A percentile compares a stretch with the other conserved stretches of the same genome.
Evolutionary conservation across 64 coral and sea anemone species (phyloP).

Genomic region (Porites australiensis): DNA sequence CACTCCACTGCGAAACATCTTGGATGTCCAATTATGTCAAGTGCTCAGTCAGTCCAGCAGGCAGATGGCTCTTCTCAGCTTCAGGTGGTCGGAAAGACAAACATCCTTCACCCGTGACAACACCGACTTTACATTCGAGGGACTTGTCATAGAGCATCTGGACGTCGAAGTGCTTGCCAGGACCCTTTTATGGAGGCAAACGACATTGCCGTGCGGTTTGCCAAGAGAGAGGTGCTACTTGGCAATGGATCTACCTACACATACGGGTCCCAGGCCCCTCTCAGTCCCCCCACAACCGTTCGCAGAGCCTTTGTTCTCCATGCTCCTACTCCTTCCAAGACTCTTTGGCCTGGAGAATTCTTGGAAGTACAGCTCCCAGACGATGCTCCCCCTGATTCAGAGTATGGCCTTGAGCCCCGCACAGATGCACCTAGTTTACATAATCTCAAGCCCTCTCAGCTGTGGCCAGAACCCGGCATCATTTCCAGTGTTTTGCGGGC

Average conservation of each 20-base stretch:
- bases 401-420: constrained; percentile 45
- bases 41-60: constrained; percentile 24
- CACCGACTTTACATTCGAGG: no score
- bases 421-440: background rate
- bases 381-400: background rate
- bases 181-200: no score
- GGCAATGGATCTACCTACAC: constrained; percentile 31
- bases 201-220: background rate
- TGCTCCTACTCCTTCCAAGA: constrained; percentile 32
- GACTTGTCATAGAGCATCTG: no score
- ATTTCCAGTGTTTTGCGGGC: background rate
- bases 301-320: background rate
- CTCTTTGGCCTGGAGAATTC: constrained; percentile 66
- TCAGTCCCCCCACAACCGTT: background rate
- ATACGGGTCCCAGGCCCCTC: background rate
- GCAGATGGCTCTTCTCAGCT: constrained; percentile 54
- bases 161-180: no score
- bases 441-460: constrained; percentile 11
- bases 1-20: no score
- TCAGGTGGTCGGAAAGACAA: background rate
- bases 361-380: constrained; percentile 30
- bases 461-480: background rate
- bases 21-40: no score
- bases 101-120: constrained; percentile 21
- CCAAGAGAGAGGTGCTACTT: constrained; percentile 24